Base-by-base conservation (phyloP, 1,140 invertebrate genomes). In the Nephila pilipes region DNA sequence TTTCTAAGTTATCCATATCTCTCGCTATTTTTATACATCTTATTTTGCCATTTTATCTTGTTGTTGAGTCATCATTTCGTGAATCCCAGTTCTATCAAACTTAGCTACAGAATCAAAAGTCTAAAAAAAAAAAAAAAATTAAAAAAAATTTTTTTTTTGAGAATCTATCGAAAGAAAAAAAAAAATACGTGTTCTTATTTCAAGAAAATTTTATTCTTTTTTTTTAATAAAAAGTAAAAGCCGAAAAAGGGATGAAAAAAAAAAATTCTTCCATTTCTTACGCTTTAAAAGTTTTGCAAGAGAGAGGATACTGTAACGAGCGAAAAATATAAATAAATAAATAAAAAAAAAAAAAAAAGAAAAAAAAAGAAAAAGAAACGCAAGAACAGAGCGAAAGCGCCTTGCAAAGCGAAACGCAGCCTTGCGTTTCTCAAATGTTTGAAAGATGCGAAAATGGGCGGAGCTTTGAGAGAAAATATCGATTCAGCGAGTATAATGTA, bases 401-500 rank as follows among this genome's bases (percentile, higher is more conserved):
- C 57, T 90, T 83, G 80, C 81, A 36, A 92, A 55, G 80, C 58
- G 63, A 92, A 92, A 92, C n/a, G 58, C 80, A 85, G 55, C 79
- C 58, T 65, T 55, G 58, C 80, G 58, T 92, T 92, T 75, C 81
- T 92, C 90, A 92, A 92, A 92, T 92, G 79, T 92, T 92, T 92
- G 90, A 81, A 92, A 92, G 90, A 92, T 92, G 90, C 90, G 63
- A 92, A 85, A 92, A 29, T 85, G 60, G 90, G 90, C 22, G 90
- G 90, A 92, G 90, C 79, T 65, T 29, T 22, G 54, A 29, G 63
- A 38, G 36, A 69, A 69, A 92, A 92, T 92, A 92, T 92, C 90
- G 90, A 92, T 92, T 85, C 57, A 85, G 25, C 25, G 22, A 85
- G 90, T 92, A 92, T 92, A 92, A 92, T 92, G 90, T 92, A 92